A percentile compares a stretch with the other conserved stretches of the same genome.
These are phyloP conservation scores for Eupithecia centaureata DNA, from an alignment of 2,888 invertebrate genomes.

Conservation along the genomic window DNA sequence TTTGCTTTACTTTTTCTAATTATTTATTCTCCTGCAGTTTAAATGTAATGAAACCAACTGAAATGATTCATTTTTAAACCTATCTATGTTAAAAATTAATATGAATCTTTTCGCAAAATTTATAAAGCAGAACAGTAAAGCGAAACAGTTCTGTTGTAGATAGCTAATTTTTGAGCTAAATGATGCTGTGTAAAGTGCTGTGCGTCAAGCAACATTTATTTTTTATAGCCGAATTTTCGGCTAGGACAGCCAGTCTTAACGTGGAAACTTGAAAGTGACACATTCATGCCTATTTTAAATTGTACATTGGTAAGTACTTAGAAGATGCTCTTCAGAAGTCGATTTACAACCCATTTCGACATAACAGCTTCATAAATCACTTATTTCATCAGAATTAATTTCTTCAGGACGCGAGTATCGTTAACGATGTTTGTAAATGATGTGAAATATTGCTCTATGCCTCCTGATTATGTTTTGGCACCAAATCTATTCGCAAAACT, in stretches of 20 bases:
- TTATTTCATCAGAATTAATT: constrained; percentile 17
- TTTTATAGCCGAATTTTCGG: too few species aligned
- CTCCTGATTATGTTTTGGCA: constrained; percentile 11
- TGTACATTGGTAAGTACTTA: not conserved
- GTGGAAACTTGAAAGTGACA: too few species aligned
- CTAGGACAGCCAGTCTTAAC: not conserved
- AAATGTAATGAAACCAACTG: not conserved
- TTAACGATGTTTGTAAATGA: constrained; percentile 27
- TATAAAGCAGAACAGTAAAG: too few species aligned
- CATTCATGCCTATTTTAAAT: not conserved
- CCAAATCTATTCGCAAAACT: not conserved
- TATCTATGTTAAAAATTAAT: too few species aligned
- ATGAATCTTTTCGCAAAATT: too few species aligned
- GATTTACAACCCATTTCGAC: not conserved
- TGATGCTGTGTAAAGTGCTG: too few species aligned
- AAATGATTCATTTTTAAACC: too few species aligned
- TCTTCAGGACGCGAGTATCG: constrained; percentile 17
- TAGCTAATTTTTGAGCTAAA: too few species aligned
- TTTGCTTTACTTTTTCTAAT: not conserved
- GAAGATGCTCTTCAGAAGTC: not conserved
- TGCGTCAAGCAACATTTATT: too few species aligned
- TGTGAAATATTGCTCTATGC: constrained; percentile 20
- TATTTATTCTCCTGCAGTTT: too few species aligned
- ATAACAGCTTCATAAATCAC: constrained; percentile 21
- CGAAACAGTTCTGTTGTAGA: too few species aligned